Percentiles rank a stretch among this genome's conserved stretches.
These are phyloP conservation scores for Glaucidium brasilianum DNA, from an alignment of 2,113 vertebrate species.

Conservation along the genomic window DNA sequence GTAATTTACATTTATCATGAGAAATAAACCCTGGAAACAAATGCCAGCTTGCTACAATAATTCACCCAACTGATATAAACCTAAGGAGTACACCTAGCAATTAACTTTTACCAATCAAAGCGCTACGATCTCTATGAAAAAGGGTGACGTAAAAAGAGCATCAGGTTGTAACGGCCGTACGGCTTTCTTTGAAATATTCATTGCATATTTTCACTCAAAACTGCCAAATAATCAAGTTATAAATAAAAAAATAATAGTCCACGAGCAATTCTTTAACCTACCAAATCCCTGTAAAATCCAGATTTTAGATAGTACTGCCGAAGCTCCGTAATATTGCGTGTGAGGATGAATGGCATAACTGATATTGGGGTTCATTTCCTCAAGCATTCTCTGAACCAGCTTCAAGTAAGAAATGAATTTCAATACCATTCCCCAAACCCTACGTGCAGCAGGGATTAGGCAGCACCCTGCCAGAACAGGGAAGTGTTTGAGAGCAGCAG, in stretches of 20 bases:
- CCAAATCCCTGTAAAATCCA: neutral
- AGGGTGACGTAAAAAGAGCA: neutral
- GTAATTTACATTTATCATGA: neutral
- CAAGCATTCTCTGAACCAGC: neutral
- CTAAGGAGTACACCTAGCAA: neutral
- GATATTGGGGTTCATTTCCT: neutral
- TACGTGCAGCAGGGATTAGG: neutral
- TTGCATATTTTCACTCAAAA: neutral
- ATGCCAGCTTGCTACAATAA: neutral
- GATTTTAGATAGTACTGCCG: fast-evolving
- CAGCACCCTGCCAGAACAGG: neutral
- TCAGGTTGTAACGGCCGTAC: neutral
- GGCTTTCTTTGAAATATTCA: neutral
- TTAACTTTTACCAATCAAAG: neutral
- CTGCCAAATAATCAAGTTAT: neutral
- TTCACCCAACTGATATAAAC: neutral
- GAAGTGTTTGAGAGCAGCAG: neutral
- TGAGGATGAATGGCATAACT: neutral
- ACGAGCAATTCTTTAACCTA: neutral
- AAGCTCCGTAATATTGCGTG: neutral
- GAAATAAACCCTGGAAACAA: neutral
- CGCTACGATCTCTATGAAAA: neutral
- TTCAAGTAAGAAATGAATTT: neutral
- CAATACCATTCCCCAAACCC: neutral
- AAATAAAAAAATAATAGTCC: neutral